phyloP scores from a whole-genome alignment of 2,113 vertebrate genomes.

The Candoia aspera region DNA sequence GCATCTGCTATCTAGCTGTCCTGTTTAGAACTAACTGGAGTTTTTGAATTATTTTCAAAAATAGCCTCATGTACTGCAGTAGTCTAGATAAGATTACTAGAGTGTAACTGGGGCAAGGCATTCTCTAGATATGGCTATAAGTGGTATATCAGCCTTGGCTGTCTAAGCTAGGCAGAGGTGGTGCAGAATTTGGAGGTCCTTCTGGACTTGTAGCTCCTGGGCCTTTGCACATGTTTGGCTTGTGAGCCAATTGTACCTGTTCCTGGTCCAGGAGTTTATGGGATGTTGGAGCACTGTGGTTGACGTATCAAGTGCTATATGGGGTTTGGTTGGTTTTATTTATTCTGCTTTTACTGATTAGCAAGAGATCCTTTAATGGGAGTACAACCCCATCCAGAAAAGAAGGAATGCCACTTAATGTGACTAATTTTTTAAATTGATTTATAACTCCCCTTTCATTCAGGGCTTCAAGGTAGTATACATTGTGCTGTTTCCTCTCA shows the following conservation, averaged over 20 bases:
- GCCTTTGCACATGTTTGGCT: not conserved
- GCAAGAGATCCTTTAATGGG: too few relatives aligned
- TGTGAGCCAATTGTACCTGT: not conserved
- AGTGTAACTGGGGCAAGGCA: not conserved
- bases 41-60: not conserved
- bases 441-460: too few relatives aligned
- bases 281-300: too few relatives aligned
- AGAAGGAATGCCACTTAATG: too few relatives aligned
- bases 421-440: too few relatives aligned
- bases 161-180: not conserved
- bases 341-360: too few relatives aligned
- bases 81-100: not conserved
- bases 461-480: too few relatives aligned
- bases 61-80: not conserved
- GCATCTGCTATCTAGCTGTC: not conserved
- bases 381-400: too few relatives aligned
- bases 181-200: not conserved
- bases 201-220: not conserved
- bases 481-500: too few relatives aligned
- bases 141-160: not conserved
- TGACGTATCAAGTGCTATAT: too few relatives aligned
- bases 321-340: too few relatives aligned
- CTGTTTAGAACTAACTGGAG: not conserved
- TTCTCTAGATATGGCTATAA: not conserved
- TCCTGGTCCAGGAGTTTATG: not conserved